A percentile compares a stretch with the other conserved stretches of the same genome.
Evolutionary conservation across 2,888 invertebrate species (phyloP).

Genomic region (Chelonus formosanus): DNA sequence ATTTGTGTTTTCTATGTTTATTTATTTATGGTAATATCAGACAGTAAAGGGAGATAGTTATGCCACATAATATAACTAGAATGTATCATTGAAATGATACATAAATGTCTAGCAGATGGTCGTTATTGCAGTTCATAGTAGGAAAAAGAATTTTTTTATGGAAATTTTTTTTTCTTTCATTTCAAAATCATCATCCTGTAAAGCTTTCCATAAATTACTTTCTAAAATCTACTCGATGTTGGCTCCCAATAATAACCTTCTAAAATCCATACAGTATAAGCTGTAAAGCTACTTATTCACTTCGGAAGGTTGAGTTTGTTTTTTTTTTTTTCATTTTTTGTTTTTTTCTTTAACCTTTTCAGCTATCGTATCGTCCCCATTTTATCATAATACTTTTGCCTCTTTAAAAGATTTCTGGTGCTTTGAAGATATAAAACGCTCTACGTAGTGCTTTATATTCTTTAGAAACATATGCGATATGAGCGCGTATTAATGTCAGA

Average conservation of each 20-base stretch:
- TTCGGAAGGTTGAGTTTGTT: background rate
- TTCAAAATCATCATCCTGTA: too few species aligned
- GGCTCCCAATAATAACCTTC: background rate
- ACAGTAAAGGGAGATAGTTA: too few species aligned
- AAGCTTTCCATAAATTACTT: background rate
- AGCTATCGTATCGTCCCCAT: conserved; percentile 17
- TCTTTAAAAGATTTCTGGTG: conserved; percentile 9
- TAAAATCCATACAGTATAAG: background rate
- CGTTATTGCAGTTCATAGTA: too few species aligned
- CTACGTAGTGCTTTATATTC: conserved; percentile 25
- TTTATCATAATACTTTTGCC: conserved; percentile 10
- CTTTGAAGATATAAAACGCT: conserved; percentile 26
- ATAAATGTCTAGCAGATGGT: too few species aligned
- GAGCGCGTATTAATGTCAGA: conserved; percentile 22
- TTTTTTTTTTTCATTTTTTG: background rate
- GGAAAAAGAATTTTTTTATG: too few species aligned
- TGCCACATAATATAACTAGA: too few species aligned
- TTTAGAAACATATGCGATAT: conserved; percentile 22
- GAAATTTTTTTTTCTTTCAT: too few species aligned
- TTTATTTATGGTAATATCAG: too few species aligned
- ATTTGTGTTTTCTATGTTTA: too few species aligned
- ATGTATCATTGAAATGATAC: too few species aligned
- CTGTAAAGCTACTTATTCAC: background rate
- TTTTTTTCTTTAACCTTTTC: background rate
- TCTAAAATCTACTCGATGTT: background rate